These are phyloP conservation scores for Zonotrichia leucophrys DNA, from an alignment of 2,113 vertebrate species.

Conservation along the genomic window DNA sequence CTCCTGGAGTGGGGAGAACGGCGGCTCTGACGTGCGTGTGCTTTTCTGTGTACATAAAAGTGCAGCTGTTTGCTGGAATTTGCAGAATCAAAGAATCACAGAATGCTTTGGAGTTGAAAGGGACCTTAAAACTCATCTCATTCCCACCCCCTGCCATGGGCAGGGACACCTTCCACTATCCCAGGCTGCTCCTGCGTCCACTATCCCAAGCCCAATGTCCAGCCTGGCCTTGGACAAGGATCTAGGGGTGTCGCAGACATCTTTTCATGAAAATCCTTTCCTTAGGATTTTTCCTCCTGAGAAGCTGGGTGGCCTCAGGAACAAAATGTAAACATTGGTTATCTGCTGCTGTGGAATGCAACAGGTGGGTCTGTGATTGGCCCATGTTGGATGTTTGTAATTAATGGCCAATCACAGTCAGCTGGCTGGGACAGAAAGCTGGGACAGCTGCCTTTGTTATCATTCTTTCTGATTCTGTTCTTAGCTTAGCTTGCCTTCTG, in stretches of 20 bases:
- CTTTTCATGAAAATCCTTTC: no score
- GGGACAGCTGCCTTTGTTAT: no score
- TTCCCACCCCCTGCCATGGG: neutral
- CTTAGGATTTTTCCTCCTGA: no score
- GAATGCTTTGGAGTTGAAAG: neutral
- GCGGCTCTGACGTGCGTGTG: neutral
- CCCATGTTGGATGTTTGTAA: no score
- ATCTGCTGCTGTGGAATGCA: no score
- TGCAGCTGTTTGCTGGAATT: slow-evolving; percentile 7
- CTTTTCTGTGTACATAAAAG: neutral
- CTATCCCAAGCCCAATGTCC: neutral
- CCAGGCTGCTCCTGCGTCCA: neutral
- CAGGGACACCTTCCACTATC: neutral
- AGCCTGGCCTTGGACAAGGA: neutral
- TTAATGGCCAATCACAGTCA: no score
- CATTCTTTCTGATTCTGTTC: no score
- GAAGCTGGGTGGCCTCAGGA: no score
- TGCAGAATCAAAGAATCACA: neutral
- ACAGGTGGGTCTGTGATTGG: no score
- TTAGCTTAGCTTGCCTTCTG: no score
- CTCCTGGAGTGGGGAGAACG: neutral
- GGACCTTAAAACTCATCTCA: neutral
- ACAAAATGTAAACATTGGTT: no score
- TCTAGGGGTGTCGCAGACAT: neutral
- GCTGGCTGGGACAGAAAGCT: no score